Conservation (phyloP, 1,140 invertebrate species). For the Schlechtendalia chinensis region DNA sequence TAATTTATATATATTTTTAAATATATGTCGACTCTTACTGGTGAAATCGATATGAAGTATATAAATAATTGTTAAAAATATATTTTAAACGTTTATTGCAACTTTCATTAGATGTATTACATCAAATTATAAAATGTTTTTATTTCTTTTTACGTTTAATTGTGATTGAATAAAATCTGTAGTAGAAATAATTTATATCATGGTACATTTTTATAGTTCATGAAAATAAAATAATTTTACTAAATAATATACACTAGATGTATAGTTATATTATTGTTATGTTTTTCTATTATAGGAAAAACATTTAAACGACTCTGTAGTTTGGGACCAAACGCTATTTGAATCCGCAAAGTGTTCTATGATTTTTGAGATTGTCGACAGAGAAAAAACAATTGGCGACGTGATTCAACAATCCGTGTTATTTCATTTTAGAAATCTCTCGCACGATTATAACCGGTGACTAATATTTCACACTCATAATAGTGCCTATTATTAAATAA, state of each 20-base stretch:
- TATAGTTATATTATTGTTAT: background rate
- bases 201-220: no score
- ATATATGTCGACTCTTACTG: no score
- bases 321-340: slow-evolving; percentile 72
- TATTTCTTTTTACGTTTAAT: no score
- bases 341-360: slow-evolving; percentile 81
- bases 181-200: no score
- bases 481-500: no score
- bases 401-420: slow-evolving; percentile 69
- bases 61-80: no score
- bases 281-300: slow-evolving; percentile 61
- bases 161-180: background rate
- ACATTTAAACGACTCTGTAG: slow-evolving; percentile 62
- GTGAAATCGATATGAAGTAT: no score
- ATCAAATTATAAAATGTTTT: no score
- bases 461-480: no score
- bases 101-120: background rate
- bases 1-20: no score
- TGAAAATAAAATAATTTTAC: no score
- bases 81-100: background rate
- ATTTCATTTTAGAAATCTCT: slow-evolving; percentile 69
- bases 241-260: no score
- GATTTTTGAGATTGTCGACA: slow-evolving; percentile 78
- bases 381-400: slow-evolving; percentile 74
- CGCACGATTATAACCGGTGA: slow-evolving; percentile 69